A percentile compares a stretch with the other conserved stretches of the same genome.
Conservation (phyloP, 2,888 invertebrate species). For the Masnerella sp. region DNA sequence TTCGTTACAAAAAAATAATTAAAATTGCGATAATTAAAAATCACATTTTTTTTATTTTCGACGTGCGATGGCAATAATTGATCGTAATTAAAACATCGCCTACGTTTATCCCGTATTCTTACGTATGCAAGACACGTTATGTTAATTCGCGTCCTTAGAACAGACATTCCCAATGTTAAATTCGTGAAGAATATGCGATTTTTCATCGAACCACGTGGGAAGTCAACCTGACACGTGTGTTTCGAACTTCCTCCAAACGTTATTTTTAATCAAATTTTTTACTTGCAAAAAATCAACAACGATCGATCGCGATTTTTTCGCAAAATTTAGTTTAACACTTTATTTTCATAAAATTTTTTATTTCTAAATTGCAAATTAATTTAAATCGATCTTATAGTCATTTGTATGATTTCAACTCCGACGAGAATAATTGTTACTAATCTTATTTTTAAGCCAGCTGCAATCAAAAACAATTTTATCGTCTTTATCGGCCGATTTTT, state of each 20-base stretch:
- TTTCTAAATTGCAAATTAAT: too few species aligned
- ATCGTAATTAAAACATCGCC: constrained; percentile 23
- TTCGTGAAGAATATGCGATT: constrained; percentile 11
- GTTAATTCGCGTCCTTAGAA: constrained; percentile 43
- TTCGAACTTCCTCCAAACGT: background rate
- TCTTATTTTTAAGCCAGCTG: background rate
- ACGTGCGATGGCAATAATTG: background rate
- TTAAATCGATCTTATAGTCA: too few species aligned
- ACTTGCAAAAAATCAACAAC: background rate
- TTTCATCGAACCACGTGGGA: constrained; percentile 20
- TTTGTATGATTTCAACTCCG: too few species aligned
- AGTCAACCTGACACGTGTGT: constrained; percentile 26
- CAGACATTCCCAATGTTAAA: constrained; percentile 28
- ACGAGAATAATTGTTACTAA: background rate
- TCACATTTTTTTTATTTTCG: too few species aligned
- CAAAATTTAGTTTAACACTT: background rate
- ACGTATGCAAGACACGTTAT: constrained; percentile 46
- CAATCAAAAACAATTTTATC: too few species aligned
- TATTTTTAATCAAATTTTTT: background rate
- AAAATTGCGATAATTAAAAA: too few species aligned
- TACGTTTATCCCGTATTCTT: constrained; percentile 26
- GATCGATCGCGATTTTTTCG: background rate
- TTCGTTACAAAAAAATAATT: too few species aligned
- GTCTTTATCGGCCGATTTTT: background rate
- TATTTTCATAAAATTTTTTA: background rate